Evolutionary conservation across 2,888 invertebrate species (phyloP).

Genomic region (Petrolisthes manimaculis): DNA sequence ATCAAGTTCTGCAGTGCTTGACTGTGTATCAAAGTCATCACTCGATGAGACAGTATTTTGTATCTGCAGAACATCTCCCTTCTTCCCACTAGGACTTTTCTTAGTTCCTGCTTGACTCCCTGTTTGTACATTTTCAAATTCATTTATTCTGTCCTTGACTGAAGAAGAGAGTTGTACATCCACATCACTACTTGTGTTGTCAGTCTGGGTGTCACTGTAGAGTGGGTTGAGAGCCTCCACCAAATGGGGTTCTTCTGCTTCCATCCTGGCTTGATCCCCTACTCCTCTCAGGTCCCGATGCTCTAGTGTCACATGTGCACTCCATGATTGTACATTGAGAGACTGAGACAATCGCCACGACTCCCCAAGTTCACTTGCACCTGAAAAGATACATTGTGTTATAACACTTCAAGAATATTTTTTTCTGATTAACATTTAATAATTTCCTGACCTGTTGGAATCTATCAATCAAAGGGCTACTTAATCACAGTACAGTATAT

Average conservation of each 20-base stretch:
- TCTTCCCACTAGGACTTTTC: slow-evolving; percentile 36
- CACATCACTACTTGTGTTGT: slow-evolving; percentile 34
- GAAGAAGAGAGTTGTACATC: slow-evolving; percentile 70
- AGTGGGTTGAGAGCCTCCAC: slow-evolving; percentile 66
- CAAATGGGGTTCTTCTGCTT: not conserved
- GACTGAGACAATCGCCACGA: slow-evolving; percentile 56
- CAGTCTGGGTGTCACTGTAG: slow-evolving; percentile 32
- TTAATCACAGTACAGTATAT: too few species aligned
- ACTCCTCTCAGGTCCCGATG: slow-evolving; percentile 42
- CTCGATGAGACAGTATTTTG: slow-evolving; percentile 37
- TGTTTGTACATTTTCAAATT: slow-evolving; percentile 74
- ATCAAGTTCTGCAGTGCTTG: slow-evolving; percentile 51
- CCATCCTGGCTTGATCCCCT: slow-evolving; percentile 28
- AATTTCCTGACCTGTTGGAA: too few species aligned
- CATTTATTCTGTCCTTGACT: slow-evolving; percentile 80
- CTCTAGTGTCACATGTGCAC: slow-evolving; percentile 52
- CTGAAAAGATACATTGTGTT: slow-evolving; percentile 30
- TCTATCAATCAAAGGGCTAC: too few species aligned
- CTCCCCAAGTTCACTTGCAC: slow-evolving; percentile 50
- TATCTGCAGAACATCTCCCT: slow-evolving; percentile 39
- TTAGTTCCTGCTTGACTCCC: slow-evolving; percentile 20
- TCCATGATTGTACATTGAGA: slow-evolving; percentile 58
- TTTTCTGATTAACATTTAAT: not conserved
- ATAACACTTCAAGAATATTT: not conserved
- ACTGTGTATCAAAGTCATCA: slow-evolving; percentile 29